Conservation (phyloP, 2,888 invertebrate species). For the Cephonodes hylas region DNA sequence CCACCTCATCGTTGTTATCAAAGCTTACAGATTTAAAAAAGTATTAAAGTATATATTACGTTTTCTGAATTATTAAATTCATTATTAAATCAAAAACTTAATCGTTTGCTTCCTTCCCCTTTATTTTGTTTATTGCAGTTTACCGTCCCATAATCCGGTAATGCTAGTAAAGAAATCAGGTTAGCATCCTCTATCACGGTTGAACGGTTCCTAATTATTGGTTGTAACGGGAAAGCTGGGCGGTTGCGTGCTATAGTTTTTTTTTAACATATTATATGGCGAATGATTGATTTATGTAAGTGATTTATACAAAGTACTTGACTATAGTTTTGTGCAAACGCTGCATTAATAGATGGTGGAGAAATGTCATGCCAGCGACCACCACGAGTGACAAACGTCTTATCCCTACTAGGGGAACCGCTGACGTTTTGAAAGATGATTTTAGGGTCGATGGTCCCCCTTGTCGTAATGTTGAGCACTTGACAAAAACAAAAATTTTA, state of each 20-base stretch:
- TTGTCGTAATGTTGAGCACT: background rate
- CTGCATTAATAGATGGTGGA: background rate
- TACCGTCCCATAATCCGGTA: background rate
- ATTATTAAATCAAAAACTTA: too few species aligned
- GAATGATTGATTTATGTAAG: background rate
- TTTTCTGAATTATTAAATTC: too few species aligned
- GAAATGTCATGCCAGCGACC: background rate
- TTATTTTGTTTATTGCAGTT: background rate
- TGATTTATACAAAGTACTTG: too few species aligned
- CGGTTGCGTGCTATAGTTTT: background rate
- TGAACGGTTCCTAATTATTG: background rate
- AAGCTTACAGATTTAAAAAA: too few species aligned
- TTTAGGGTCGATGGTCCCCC: background rate
- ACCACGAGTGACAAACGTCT: background rate
- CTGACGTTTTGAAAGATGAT: background rate
- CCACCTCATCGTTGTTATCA: too few species aligned
- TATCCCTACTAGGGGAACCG: background rate
- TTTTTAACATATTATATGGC: background rate
- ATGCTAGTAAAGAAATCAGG: background rate
- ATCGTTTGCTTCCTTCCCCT: too few species aligned
- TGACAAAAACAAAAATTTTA: background rate
- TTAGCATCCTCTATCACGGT: background rate
- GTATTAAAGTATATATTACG: too few species aligned
- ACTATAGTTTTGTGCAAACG: background rate
- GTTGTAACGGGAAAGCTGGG: background rate